Conservation (phyloP, 2,113 vertebrate species). For the Poicephalus gulielmi region DNA sequence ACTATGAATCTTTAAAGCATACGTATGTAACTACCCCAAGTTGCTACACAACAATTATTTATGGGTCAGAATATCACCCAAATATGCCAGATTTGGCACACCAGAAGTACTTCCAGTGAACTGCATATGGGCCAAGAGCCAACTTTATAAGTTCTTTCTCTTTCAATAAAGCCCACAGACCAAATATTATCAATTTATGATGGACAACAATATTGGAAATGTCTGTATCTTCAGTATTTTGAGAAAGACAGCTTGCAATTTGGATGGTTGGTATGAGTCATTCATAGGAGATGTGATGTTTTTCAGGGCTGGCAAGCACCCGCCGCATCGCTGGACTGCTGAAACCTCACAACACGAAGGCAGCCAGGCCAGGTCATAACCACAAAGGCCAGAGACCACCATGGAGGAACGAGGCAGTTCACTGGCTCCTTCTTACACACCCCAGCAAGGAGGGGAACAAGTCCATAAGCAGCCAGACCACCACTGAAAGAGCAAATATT, state of each 20-base stretch:
- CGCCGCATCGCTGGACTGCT: background rate
- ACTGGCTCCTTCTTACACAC: background rate
- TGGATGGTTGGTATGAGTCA: background rate
- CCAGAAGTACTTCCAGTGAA: background rate
- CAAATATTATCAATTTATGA: background rate
- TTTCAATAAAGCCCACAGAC: background rate
- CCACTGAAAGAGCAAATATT: background rate
- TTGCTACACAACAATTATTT: background rate
- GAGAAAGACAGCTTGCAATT: background rate
- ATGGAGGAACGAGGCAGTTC: background rate
- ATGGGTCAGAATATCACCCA: background rate
- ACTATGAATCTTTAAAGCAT: background rate
- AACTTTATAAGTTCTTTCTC: background rate
- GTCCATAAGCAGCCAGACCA: background rate
- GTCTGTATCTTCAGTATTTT: background rate
- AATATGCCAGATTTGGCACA: background rate
- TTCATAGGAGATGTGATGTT: background rate
- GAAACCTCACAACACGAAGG: accelerated
- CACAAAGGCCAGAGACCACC: background rate
- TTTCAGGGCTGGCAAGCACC: background rate
- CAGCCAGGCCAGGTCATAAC: background rate
- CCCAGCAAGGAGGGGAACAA: background rate
- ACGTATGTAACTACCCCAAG: background rate
- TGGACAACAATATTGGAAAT: background rate
- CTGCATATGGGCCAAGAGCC: background rate